Base-by-base conservation (phyloP, 2,888 invertebrate species). In the Megastigmus dorsalis region DNA sequence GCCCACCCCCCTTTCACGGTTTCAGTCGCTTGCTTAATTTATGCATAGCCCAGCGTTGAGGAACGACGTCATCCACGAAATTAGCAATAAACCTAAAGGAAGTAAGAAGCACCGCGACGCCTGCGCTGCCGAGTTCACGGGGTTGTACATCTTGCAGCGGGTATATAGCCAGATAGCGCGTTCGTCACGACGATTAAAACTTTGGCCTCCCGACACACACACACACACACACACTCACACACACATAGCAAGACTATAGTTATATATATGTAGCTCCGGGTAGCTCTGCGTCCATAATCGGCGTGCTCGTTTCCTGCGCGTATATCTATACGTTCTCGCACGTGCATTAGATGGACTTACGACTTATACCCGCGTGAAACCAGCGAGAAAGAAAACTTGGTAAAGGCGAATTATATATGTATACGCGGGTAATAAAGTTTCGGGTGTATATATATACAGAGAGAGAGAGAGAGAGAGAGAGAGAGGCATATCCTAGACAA, bases 401-500 rank as follows among this genome's bases (percentile, higher is more conserved):
- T 20, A 15, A 60, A 38, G 36, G 15, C n/a, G 52, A 9, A 33
- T 36, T 28, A 13, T 10, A 13, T 20, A 59, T 33, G 45, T 20
- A 26, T 18, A 15, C 15, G 3, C 18, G 52, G n/a, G 36, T 23
- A 54, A 62, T 62, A 69, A 69, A 69, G 23, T 23, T 26, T 28
- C 62, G 13, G 63, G 3, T 57, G 30, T 5, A 38, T 15, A n/a
- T n/a, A n/a, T n/a, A n/a, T n/a, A n/a, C n/a, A n/a, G n/a, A n/a
- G n/a, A n/a, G n/a, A n/a, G n/a, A n/a, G n/a, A n/a, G n/a, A n/a
- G n/a, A n/a, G n/a, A n/a, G n/a, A n/a, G n/a, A n/a, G n/a, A 38
- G 15, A 15, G 10, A 45, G 52, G 13, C 13, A 33, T 18, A 9
- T 80, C 78, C 81, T 82, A 81, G 82, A 82, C 83, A 84, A 85